A percentile compares a stretch with the other conserved stretches of the same genome.
Evolutionary conservation across 2,113 vertebrate species (phyloP).

Genomic region (Vulpes lagopus): DNA sequence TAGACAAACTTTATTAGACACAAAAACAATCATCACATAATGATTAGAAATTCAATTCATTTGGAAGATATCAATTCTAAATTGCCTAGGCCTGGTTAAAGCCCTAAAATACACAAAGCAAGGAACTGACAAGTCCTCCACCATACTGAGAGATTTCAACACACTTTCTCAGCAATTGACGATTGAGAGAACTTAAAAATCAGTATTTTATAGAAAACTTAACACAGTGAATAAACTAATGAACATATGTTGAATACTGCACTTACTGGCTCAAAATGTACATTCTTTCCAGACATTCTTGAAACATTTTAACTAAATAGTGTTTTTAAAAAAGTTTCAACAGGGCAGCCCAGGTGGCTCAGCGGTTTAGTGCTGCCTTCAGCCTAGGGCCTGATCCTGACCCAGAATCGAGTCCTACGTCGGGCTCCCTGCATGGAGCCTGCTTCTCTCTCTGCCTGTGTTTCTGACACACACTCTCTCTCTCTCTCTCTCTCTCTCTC

Average conservation of each 20-base stretch:
- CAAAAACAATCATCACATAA: neutral
- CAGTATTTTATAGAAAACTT: neutral
- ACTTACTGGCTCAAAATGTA: neutral
- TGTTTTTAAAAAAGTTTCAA: neutral
- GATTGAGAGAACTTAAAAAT: neutral
- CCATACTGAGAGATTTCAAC: neutral
- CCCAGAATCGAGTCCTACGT: too few relatives aligned
- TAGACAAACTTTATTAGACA: conserved; percentile 6
- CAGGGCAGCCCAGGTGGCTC: too few relatives aligned
- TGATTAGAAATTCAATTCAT: neutral
- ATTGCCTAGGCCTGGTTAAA: neutral
- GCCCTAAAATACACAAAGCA: neutral
- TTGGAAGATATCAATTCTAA: neutral
- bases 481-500: too few relatives aligned
- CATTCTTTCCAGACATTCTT: neutral
- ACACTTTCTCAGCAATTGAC: neutral
- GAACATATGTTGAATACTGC: neutral
- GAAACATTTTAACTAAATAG: neutral
- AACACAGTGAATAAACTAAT: conserved; percentile 23
- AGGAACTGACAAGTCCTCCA: neutral
- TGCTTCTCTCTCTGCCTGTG: too few relatives aligned
- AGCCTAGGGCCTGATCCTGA: too few relatives aligned
- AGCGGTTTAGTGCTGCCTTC: too few relatives aligned
- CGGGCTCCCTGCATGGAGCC: too few relatives aligned
- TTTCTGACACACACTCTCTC: too few relatives aligned